phyloP scores from a whole-genome alignment of 2,113 vertebrate species.

The Toxostoma redivivum region DNA sequence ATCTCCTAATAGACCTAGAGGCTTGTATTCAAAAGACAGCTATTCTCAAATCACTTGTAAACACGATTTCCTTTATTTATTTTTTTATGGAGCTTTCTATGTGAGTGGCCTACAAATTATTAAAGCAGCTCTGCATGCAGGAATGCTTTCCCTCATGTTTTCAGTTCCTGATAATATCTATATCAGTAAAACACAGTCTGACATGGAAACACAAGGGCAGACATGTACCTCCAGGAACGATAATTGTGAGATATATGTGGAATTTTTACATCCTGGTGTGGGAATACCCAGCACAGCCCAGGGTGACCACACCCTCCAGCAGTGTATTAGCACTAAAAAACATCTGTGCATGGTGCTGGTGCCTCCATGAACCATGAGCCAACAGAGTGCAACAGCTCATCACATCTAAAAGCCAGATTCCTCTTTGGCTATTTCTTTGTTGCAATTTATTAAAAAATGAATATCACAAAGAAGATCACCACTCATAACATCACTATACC shows the following conservation, averaged over 20 bases:
- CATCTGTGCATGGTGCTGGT: accelerated
- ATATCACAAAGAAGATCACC: not conserved
- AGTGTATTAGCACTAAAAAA: not conserved
- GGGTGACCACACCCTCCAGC: not conserved
- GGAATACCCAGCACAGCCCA: not conserved
- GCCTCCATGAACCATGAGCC: accelerated
- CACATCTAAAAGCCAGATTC: not conserved
- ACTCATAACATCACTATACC: accelerated
- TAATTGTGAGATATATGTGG: not conserved
- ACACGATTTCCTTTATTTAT: not conserved
- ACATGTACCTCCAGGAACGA: not conserved
- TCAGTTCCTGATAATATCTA: not conserved
- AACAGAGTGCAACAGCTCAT: not conserved
- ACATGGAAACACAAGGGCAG: not conserved
- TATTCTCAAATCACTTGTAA: conserved; percentile 49
- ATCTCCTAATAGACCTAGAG: conserved; percentile 16
- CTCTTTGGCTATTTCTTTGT: not conserved
- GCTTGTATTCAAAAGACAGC: conserved; percentile 27
- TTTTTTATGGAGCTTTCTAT: not conserved
- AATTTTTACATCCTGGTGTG: not conserved
- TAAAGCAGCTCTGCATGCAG: not conserved
- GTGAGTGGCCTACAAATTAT: not conserved
- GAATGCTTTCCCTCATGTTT: not conserved
- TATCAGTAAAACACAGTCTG: not conserved
- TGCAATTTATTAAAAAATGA: not conserved